Conservation (phyloP, 2,888 invertebrate species). For the Cheilosia grossa region DNA sequence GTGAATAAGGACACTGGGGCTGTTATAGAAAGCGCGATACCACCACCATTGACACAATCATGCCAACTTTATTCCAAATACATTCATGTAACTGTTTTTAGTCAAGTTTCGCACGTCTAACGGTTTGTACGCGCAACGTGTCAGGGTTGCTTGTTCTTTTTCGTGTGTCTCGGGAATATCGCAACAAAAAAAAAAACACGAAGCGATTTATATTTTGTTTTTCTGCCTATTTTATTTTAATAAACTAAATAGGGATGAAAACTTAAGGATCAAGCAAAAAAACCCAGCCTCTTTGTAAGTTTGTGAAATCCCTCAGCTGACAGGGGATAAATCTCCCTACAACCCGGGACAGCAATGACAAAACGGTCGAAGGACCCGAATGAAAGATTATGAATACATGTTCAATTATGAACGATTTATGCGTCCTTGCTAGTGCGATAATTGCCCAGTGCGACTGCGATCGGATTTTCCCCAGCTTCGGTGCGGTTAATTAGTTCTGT, state of each 20-base stretch:
- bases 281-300: neutral
- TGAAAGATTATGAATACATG: slow-evolving; percentile 59
- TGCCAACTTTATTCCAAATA: slow-evolving; percentile 64
- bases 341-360: slow-evolving; percentile 1
- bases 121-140: slow-evolving; percentile 78
- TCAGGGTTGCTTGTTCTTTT: slow-evolving; percentile 28
- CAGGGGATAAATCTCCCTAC: slow-evolving; percentile 1
- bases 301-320: neutral
- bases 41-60: slow-evolving; percentile 45
- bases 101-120: slow-evolving; percentile 79
- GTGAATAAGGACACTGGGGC: slow-evolving; percentile 50
- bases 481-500: slow-evolving; percentile 19
- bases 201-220: slow-evolving; percentile 3
- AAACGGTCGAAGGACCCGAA: slow-evolving; percentile 24
- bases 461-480: slow-evolving; percentile 13
- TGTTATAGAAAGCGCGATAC: slow-evolving; percentile 44
- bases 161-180: slow-evolving; percentile 22
- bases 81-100: slow-evolving; percentile 78
- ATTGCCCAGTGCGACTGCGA: slow-evolving; percentile 13
- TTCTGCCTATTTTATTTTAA: neutral
- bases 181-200: neutral
- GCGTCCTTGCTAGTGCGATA: slow-evolving; percentile 28
- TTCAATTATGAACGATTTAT: slow-evolving; percentile 73
- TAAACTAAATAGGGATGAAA: neutral
- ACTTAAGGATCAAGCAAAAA: slow-evolving; percentile 11